These are phyloP conservation scores for Semicossyphus pulcher DNA, from an alignment of 2,113 vertebrate species.

Conservation along the genomic window DNA sequence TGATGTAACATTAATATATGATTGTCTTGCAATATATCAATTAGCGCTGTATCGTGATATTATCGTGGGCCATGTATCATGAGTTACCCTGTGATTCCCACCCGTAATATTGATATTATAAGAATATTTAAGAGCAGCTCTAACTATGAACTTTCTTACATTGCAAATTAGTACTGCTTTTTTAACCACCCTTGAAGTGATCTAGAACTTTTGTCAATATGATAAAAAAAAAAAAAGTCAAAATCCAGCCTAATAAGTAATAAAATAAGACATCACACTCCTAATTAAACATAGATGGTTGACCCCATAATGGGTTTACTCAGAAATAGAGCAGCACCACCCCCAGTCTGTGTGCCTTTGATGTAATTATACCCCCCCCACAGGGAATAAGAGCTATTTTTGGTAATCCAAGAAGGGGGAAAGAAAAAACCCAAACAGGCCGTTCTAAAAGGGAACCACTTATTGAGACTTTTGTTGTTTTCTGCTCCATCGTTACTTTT, in stretches of 20 bases:
- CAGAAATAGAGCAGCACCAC: constrained; percentile 57
- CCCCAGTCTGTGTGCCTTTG: constrained; percentile 38
- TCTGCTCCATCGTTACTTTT: background rate
- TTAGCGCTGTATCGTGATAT: too few relatives aligned
- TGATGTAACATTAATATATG: too few relatives aligned
- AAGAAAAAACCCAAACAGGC: constrained; percentile 33
- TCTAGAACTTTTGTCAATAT: constrained; percentile 9
- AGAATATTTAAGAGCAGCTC: background rate
- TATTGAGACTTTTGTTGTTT: background rate
- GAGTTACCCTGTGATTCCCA: too few relatives aligned
- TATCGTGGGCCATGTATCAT: too few relatives aligned
- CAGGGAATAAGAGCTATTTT: constrained; percentile 55
- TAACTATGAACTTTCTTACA: background rate
- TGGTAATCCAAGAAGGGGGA: constrained; percentile 17
- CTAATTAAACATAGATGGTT: constrained; percentile 54
- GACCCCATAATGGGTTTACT: constrained; percentile 48
- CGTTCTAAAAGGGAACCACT: constrained; percentile 35
- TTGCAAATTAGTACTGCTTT: too few relatives aligned
- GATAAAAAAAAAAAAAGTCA: constrained; percentile 3
- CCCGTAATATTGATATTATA: too few relatives aligned
- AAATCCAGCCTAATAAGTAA: constrained; percentile 24
- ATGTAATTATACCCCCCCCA: constrained; percentile 72
- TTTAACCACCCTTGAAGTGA: background rate
- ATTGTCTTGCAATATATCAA: too few relatives aligned
- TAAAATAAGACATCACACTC: constrained; percentile 40